Percentiles rank a stretch among this genome's conserved stretches.
Evolutionary conservation across 2,113 vertebrate genomes (phyloP).

Genomic region (Phalacrocorax brasilianus): DNA sequence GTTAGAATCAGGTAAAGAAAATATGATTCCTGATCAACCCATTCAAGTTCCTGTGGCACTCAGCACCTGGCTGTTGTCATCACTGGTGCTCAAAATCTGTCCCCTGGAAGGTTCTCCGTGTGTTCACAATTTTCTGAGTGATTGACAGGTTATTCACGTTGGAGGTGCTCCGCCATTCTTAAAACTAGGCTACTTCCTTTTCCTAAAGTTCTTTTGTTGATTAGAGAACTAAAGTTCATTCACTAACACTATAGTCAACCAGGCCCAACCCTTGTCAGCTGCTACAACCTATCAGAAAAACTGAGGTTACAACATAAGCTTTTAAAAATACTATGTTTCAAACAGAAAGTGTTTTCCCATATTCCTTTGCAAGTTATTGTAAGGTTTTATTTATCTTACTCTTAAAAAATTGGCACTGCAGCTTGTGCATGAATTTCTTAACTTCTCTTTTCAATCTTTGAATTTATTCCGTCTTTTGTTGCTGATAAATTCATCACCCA

Average conservation of each 20-base stretch:
- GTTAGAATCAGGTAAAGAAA: not conserved
- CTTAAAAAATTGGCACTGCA: not conserved
- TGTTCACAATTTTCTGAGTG: not conserved
- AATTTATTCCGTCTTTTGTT: not conserved
- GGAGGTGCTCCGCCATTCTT: not conserved
- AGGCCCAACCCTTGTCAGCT: not conserved
- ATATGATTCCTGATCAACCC: rapidly evolving
- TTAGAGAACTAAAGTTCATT: not conserved
- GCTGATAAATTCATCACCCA: not conserved
- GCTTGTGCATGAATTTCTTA: not conserved
- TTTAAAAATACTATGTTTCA: not conserved
- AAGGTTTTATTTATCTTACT: not conserved
- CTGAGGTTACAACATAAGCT: not conserved
- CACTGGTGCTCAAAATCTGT: not conserved
- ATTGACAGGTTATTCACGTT: not conserved
- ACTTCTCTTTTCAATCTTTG: not conserved
- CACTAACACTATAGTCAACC: not conserved
- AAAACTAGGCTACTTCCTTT: not conserved
- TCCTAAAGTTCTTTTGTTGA: not conserved
- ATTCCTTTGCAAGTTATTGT: not conserved
- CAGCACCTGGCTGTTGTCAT: not conserved
- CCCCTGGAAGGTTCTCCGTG: not conserved
- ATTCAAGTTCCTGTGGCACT: rapidly evolving
- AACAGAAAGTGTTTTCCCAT: not conserved
- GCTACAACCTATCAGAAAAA: not conserved